Evolutionary conservation across 1,140 invertebrate genomes (phyloP), one percentile per base, ranked within the genome.

Genomic region (Tribolium castaneum): DNA sequence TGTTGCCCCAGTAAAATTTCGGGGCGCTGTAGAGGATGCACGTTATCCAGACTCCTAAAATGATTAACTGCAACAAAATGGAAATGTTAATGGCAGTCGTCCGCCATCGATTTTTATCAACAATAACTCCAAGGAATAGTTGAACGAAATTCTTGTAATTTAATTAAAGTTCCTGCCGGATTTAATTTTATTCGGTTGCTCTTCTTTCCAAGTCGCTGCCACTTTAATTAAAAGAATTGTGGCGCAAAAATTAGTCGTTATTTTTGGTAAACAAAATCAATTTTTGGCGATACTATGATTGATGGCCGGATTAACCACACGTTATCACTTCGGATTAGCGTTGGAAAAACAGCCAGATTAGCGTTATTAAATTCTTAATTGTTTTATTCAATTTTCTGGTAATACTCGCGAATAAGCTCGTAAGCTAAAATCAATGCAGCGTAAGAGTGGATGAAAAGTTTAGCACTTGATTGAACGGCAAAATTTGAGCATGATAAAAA

Each of bases 1-100:
- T 93, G 81, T 92, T 90, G 52, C 93, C 91, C 88, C 91, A 94
- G 70, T 93, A 90, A 81, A 95, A 93, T 81, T 93, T 92, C 0
- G 94, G 94, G 2, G 91, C 90, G 72, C 92, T 93, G 86, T 95
- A 95, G 0, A 92, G 86, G 0, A 93, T 93, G 77, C 93, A 93
- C 2, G 92, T 89, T 30, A 94, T 87, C 94, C 94, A 96, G 6
- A 95, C 94, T 3, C 90, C 89, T 7, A 91, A 87, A 62, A 95
- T 93, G 34, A 93, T 93, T 80, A 93, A 82, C 91, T 93, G 88
- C 12, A 88, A 87, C 75, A 84, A 77, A 84, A 78, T 62, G 70
- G 3, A 12, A 25, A 70, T 12, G 30, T 70, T 39, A 35, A 70
- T 30, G 16, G 4, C 34, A 62, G 3, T 19, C 16, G 1, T 19